phyloP scores from a whole-genome alignment of 2,113 vertebrate species.

The Ameiurus melas region DNA sequence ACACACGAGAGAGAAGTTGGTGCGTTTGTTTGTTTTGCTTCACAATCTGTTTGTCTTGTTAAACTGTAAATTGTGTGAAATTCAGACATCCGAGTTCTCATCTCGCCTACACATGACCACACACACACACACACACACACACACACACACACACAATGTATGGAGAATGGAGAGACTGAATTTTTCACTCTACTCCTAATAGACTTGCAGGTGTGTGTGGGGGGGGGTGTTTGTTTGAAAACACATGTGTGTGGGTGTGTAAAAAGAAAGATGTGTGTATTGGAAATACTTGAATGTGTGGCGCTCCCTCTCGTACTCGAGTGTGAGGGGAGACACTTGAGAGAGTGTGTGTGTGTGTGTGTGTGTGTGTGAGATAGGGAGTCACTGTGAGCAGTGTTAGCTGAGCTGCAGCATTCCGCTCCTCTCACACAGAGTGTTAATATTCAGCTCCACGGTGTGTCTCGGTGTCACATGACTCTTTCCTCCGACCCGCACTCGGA shows the following conservation, averaged over 20 bases:
- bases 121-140: conserved; percentile 21
- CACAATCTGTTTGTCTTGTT: background rate
- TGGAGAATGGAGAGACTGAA: too few species aligned
- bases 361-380: background rate
- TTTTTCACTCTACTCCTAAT: too few species aligned
- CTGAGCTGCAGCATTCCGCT: background rate
- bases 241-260: background rate
- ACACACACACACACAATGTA: background rate
- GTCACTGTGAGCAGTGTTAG: background rate
- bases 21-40: background rate
- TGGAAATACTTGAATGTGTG: background rate
- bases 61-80: background rate
- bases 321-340: background rate
- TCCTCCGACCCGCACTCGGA: background rate
- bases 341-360: background rate
- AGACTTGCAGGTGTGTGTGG: background rate
- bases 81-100: background rate
- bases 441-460: background rate
- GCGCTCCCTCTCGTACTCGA: background rate
- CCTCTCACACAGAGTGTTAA: background rate
- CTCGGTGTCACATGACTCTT: background rate
- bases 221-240: background rate
- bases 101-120: background rate
- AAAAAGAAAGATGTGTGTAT: background rate
- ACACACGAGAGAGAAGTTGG: background rate